These are phyloP conservation scores for Drosophila jambulina DNA, from an alignment of 1,140 invertebrate species.

Conservation along the genomic window DNA sequence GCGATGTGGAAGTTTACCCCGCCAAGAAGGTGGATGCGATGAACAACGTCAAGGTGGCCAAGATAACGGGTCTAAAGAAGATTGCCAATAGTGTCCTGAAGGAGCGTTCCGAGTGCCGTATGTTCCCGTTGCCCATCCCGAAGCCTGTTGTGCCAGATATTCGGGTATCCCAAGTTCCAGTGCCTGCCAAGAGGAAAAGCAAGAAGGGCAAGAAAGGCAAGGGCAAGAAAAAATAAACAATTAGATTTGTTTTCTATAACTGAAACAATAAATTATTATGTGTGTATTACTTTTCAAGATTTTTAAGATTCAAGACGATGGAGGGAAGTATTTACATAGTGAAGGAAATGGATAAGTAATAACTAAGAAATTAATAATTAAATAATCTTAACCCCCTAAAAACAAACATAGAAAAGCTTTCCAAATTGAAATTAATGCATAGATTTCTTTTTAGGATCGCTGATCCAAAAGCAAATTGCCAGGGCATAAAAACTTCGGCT, in stretches of 20 bases:
- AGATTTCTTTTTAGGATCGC: too few species aligned
- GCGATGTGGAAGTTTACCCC: constrained; percentile 58
- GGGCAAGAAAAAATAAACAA: not conserved
- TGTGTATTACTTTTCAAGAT: not conserved
- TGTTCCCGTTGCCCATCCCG: not conserved
- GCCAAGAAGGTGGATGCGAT: constrained; percentile 47
- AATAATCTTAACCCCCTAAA: too few species aligned
- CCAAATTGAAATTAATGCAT: too few species aligned
- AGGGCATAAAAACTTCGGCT: too few species aligned
- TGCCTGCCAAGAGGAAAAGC: not conserved
- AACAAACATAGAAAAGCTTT: too few species aligned
- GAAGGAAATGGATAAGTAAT: not conserved
- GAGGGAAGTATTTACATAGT: too few species aligned
- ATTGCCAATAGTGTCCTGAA: constrained; percentile 37
- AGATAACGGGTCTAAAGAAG: constrained; percentile 42
- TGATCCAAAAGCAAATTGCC: too few species aligned
- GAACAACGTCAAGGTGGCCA: constrained; percentile 57
- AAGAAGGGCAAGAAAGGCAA: constrained; percentile 2
- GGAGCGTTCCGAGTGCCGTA: constrained; percentile 36
- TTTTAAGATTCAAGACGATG: not conserved
- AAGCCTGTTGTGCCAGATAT: not conserved
- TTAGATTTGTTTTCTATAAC: not conserved
- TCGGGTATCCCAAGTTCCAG: not conserved
- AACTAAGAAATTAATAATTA: too few species aligned
- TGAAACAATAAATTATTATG: not conserved